Conservation (phyloP, 2,797 vertebrate species). For the Eulemur albifrons region DNA sequence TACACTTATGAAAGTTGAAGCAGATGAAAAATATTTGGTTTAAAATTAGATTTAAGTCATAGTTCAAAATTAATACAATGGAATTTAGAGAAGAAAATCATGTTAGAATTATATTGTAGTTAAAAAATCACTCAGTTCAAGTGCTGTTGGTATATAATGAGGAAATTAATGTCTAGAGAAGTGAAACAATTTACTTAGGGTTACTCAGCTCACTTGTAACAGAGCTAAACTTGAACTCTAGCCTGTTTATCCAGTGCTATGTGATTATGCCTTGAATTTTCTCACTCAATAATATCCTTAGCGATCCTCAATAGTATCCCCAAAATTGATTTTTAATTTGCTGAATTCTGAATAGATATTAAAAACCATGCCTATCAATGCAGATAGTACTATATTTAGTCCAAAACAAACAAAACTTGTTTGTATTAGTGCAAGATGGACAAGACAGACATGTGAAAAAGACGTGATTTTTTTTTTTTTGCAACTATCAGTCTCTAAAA, state of each 20-base stretch:
- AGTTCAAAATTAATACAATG: neutral
- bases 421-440: neutral
- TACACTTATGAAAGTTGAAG: neutral
- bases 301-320: neutral
- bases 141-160: fast-evolving
- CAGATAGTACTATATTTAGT: neutral
- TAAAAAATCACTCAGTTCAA: neutral
- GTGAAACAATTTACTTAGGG: neutral
- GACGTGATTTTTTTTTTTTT: neutral
- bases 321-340: neutral
- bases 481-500: neutral
- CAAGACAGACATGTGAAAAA: neutral
- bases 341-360: neutral
- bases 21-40: neutral
- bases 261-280: neutral
- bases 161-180: neutral
- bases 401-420: neutral
- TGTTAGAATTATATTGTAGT: neutral
- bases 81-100: neutral
- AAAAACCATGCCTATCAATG: neutral
- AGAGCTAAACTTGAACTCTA: neutral
- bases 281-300: neutral
- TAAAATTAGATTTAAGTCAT: neutral
- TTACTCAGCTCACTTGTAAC: neutral
- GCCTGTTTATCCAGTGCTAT: neutral